Evolutionary conservation across 2,113 vertebrate genomes (phyloP).

Genomic region (Nansenia antarctica): DNA sequence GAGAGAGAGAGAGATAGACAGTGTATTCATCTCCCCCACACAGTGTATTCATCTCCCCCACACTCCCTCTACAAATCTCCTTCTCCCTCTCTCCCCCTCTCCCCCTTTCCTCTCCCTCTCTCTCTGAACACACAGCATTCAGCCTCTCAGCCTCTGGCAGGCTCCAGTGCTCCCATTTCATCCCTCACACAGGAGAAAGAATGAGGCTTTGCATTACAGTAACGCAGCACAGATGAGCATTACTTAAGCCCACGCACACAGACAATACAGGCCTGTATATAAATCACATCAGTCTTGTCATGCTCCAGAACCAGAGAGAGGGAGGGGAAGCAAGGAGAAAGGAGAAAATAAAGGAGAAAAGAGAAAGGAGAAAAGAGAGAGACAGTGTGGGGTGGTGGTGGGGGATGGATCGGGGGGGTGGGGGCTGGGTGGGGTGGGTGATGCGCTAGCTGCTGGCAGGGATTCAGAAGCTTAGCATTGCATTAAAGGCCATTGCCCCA

Average conservation of each 20-base stretch:
- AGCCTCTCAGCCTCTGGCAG: constrained; percentile 24
- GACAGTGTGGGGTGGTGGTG: not conserved
- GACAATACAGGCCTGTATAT: constrained; percentile 65
- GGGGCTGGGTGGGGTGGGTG: not conserved
- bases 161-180: constrained; percentile 51
- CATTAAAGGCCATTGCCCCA: constrained; percentile 58
- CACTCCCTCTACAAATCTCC: not conserved
- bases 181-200: constrained; percentile 50
- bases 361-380: not conserved
- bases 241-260: constrained; percentile 65
- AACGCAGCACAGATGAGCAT: constrained; percentile 60
- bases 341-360: not conserved
- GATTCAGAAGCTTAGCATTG: constrained; percentile 50
- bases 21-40: not conserved
- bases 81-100: constrained; percentile 3
- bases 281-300: constrained; percentile 59
- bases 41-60: not conserved
- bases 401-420: too few relatives aligned
- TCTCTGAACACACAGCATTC: constrained; percentile 1
- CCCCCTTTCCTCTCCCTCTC: not conserved
- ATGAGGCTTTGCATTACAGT: constrained; percentile 59
- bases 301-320: constrained; percentile 2
- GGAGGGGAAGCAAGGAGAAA: constrained; percentile 13
- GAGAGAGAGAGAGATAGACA: not conserved
- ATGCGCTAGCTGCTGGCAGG: constrained; percentile 38